Base-by-base conservation (phyloP, 2,888 invertebrate species). In the Napeogenes sylphis region DNA sequence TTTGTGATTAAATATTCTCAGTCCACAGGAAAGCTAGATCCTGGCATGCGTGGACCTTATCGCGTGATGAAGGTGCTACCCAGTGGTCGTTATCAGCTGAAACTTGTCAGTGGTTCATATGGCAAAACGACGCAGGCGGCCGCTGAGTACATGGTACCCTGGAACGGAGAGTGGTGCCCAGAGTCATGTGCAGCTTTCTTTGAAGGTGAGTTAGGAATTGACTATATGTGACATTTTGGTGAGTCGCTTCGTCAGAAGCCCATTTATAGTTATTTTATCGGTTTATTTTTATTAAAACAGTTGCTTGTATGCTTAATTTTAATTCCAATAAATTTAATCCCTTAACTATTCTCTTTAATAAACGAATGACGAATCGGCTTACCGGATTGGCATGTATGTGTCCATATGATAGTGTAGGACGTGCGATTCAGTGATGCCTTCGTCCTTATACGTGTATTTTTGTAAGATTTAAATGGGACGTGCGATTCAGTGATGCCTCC, bases 1-100 rank as follows among this genome's bases (percentile, higher is more conserved):
- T 74, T 72, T 46, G 72, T 72, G 0, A 65, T 57, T 4, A 72
- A 73, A 33, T 33, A 51, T 4, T 45, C 68, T 0, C 70, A 73
- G 47, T 56, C 62, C 0, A 62, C 67, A 0, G 72, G 72, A 2
- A 71, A 71, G 35, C 59, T 71, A 0, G 70, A 71, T 55, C 58
- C 68, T 0, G 66, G 63, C 4, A 68, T 67, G 69, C 63, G 71
- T 4, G 68, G 69, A 0, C 71, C 71, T 12, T 71, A 71, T 38
- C 53, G 13, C 0, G 64, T 69, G 0, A 14, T 54, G 0, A 35
- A 56, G 8, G 45, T 54, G 0, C 56, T 68, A 13, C 59, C 70
- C 0, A 45, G 45, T 42, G 59, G 35, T 0, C 61, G 70, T 2
- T 68, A 70, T 45, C 65, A 67, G 56, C 55, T 69, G 47, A 35